Percentiles rank a stretch among this genome's conserved stretches.
Conservation (phyloP, 2,888 invertebrate genomes). For the Drosophila yooni region DNA sequence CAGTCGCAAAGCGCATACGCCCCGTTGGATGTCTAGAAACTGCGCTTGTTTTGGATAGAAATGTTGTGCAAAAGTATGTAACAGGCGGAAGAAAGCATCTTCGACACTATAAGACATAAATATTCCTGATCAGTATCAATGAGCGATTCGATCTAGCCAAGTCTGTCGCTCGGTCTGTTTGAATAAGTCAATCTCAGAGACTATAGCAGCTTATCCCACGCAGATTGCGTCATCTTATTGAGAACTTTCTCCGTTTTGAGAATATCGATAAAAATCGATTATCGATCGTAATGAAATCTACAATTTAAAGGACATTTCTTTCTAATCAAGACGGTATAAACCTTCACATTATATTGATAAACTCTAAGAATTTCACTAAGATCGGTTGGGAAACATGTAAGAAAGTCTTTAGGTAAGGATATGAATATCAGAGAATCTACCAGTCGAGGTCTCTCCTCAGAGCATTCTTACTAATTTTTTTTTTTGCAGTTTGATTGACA, state of each 20-base stretch:
- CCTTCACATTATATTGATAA: background rate
- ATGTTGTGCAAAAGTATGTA: background rate
- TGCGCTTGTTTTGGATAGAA: slow-evolving; percentile 2
- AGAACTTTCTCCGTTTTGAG: background rate
- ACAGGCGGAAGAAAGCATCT: background rate
- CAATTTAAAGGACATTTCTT: background rate
- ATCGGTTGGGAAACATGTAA: background rate
- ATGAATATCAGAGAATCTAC: background rate
- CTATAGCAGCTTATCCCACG: background rate
- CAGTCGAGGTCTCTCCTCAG: too few species aligned
- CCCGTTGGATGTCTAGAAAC: slow-evolving; percentile 22
- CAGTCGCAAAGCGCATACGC: slow-evolving; percentile 46
- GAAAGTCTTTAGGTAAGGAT: background rate
- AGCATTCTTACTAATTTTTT: background rate
- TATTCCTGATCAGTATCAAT: background rate
- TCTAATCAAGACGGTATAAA: background rate
- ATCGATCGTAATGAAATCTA: background rate
- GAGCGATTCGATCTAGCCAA: background rate
- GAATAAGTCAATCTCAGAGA: background rate
- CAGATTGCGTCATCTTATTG: too few species aligned
- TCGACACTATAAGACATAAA: background rate
- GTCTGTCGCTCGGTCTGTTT: background rate
- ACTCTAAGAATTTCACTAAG: rapidly evolving
- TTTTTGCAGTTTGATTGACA: slow-evolving; percentile 16
- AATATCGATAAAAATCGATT: background rate